Base-by-base conservation (phyloP, 1,140 invertebrate species). In the Neodiprion lecontei region DNA sequence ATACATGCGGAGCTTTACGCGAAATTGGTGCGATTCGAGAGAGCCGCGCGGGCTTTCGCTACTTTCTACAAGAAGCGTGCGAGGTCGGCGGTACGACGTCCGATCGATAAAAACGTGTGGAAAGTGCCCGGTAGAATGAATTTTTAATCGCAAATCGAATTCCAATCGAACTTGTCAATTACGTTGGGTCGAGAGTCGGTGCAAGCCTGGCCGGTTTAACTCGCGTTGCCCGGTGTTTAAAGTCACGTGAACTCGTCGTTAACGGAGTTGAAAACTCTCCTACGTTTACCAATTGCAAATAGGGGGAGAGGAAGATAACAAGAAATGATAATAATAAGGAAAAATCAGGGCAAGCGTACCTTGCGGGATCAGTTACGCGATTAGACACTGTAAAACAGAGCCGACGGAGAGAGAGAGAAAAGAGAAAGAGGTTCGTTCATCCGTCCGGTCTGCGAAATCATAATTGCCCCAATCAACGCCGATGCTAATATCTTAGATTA, bases 21-120 rank as follows among this genome's bases (percentile, higher is more conserved):
- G 28, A 40, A 40, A 40, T 40, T 40, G 28, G 12, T 65, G 12
- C 4, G 61, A 0, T 1, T 65, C 67, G 40, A 65, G 40, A n/a
- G 48, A 40, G 48, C 70, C 70, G 4, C 11, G 70, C 23, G 14
- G 68, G 23, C 70, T 71, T 49, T 71, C 70, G 70, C 70, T 71
- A 71, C 70, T 71, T 71, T 71, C 70, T 48, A 71, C 70, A 40
- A 14, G 23, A 40, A 61, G 11, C n/a, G n/a, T 61, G n/a, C 4
- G 53, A 61, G 53, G 8, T 61, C 53, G 53, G 4, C 11, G n/a
- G 11, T 9, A 17, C n/a, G 11, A 61, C n/a, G 53, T 61, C 3
- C 4, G 53, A 17, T 61, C 53, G 53, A 61, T 61, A 17, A 61
- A 61, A 61, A 61, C 53, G 53, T 61, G 53, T 14, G 53, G 53